Evolutionary conservation across 2,797 vertebrate genomes (phyloP).

Genomic region (Chrysolophus pictus): DNA sequence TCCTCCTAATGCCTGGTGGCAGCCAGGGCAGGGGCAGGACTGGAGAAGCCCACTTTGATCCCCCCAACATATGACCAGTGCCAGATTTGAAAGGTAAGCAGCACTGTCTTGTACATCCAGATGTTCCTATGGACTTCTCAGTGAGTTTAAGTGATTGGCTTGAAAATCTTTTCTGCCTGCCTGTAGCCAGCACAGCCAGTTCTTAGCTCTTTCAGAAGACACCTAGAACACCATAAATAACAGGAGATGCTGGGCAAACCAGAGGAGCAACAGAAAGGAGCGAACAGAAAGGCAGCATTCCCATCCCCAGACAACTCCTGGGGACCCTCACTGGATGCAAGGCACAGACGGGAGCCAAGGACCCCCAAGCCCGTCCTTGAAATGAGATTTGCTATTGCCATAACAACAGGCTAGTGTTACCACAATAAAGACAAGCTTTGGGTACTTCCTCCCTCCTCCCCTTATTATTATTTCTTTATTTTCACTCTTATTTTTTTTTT

Average conservation of each 20-base stretch:
- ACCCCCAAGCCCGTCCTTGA: not conserved
- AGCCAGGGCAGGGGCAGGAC: rapidly evolving
- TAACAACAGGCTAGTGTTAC: not conserved
- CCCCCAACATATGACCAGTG: rapidly evolving
- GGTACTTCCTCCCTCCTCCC: not conserved
- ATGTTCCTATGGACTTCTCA: rapidly evolving
- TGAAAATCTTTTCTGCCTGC: not conserved
- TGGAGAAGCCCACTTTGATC: not conserved
- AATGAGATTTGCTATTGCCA: conserved; percentile 3
- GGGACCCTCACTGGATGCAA: not conserved
- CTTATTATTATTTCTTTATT: conserved; percentile 42
- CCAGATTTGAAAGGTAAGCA: not conserved
- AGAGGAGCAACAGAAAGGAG: not conserved
- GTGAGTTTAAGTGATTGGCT: not conserved
- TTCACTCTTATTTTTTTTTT: not conserved
- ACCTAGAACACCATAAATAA: not conserved
- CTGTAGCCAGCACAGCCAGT: rapidly evolving
- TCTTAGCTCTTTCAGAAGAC: not conserved
- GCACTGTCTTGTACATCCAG: rapidly evolving
- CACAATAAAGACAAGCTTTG: not conserved
- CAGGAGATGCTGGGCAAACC: not conserved
- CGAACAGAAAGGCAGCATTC: not conserved
- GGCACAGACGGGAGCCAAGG: not conserved
- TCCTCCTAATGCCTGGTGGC: rapidly evolving
- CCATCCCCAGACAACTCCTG: not conserved